Evolutionary conservation across 2,113 vertebrate genomes (phyloP).

Genomic region (Amazona guildingii): DNA sequence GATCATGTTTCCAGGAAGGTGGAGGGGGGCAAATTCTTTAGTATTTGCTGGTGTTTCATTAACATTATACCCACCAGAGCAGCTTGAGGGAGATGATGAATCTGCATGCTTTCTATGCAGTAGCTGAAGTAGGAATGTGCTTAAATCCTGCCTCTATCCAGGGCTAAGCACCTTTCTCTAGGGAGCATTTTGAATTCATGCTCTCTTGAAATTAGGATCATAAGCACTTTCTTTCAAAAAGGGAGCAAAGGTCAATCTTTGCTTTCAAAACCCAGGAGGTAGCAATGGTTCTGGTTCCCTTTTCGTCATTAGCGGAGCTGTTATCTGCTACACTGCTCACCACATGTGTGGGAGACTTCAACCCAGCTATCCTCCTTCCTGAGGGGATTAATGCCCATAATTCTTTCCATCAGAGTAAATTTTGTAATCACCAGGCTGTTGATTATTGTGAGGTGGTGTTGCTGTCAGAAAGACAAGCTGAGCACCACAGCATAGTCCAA

Average conservation of each 20-base stretch:
- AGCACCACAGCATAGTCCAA: neutral
- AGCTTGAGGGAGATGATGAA: neutral
- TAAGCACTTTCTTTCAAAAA: slow-evolving; percentile 51
- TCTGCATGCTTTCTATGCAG: neutral
- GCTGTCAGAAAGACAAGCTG: neutral
- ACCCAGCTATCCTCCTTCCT: slow-evolving; percentile 32
- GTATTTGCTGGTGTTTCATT: neutral
- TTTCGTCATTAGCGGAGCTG: slow-evolving; percentile 47
- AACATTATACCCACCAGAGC: neutral
- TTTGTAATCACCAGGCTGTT: slow-evolving; percentile 31
- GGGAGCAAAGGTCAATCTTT: slow-evolving; percentile 59
- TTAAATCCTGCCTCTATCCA: slow-evolving; percentile 38
- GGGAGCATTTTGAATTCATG: slow-evolving; percentile 44
- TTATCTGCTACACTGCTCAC: slow-evolving; percentile 36
- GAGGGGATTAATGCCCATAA: slow-evolving; percentile 46
- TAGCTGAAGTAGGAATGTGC: neutral
- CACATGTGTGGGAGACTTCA: slow-evolving; percentile 49
- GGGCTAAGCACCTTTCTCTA: slow-evolving; percentile 55
- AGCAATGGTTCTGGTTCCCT: slow-evolving; percentile 46
- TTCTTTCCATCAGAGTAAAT: slow-evolving; percentile 50
- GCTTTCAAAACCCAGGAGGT: slow-evolving; percentile 63
- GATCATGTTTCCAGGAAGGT: neutral
- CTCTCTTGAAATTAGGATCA: slow-evolving; percentile 64
- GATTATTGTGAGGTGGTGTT: neutral
- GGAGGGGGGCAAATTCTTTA: neutral